Percentiles rank a stretch among this genome's conserved stretches.
Evolutionary conservation across 2,888 invertebrate species (phyloP).

Genomic region (Biston betularia): DNA sequence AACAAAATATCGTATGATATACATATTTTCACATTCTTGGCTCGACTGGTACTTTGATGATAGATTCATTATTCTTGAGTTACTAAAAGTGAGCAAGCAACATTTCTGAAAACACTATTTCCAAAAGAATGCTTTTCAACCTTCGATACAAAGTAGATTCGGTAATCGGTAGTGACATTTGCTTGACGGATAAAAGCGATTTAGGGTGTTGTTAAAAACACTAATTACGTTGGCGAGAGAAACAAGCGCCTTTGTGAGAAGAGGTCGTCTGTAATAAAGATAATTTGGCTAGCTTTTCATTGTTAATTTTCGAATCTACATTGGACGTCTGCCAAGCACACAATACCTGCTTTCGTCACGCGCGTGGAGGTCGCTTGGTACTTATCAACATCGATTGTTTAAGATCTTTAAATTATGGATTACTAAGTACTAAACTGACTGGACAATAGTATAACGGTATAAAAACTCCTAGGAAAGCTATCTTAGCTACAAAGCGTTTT

Average conservation of each 20-base stretch:
- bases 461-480: too few relatives aligned
- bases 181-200: conserved; percentile 11
- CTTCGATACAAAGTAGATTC: neutral
- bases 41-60: too few relatives aligned
- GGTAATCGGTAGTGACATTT: conserved; percentile 1
- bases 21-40: too few relatives aligned
- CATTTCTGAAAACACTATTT: neutral
- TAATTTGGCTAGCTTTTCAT: conserved; percentile 53
- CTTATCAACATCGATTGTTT: conserved; percentile 39
- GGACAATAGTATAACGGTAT: too few relatives aligned
- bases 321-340: conserved; percentile 72
- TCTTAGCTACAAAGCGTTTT: too few relatives aligned
- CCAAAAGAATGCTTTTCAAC: conserved; percentile 1
- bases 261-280: conserved; percentile 45
- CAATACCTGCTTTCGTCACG: conserved; percentile 66
- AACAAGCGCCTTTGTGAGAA: conserved; percentile 34
- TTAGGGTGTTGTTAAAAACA: neutral
- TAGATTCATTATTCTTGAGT: neutral
- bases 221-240: conserved; percentile 15
- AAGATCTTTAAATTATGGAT: conserved; percentile 20
- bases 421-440: neutral
- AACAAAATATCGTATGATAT: too few relatives aligned
- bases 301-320: conserved; percentile 61
- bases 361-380: conserved; percentile 60
- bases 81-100: neutral